Conservation (phyloP, 2,113 vertebrate species). For the Riparia riparia region DNA sequence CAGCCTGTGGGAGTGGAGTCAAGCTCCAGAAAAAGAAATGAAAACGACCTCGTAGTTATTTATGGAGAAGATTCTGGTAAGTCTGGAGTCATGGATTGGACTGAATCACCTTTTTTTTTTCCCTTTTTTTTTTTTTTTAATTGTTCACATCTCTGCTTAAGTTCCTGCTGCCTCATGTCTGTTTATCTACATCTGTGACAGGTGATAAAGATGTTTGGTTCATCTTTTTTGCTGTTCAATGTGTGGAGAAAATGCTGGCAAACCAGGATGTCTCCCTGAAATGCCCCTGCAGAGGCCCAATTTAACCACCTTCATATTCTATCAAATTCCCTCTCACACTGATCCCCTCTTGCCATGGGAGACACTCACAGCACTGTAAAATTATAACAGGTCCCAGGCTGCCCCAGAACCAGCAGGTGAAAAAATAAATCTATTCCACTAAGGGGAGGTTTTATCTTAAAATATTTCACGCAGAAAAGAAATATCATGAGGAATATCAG, state of each 20-base stretch:
- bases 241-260: neutral
- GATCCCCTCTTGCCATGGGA: neutral
- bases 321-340: neutral
- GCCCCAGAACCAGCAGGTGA: neutral
- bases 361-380: neutral
- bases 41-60: constrained; percentile 1
- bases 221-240: neutral
- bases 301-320: neutral
- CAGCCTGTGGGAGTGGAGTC: neutral
- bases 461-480: neutral
- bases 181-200: neutral
- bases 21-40: constrained; percentile 28
- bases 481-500: neutral
- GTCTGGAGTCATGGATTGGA: neutral
- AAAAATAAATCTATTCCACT: neutral
- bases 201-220: neutral
- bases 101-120: neutral
- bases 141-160: neutral
- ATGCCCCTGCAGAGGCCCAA: neutral
- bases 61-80: neutral
- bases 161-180: neutral
- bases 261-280: neutral
- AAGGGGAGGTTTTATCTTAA: neutral
- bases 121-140: neutral
- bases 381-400: neutral